Evolutionary conservation across 2,113 vertebrate genomes (phyloP).

Genomic region (Microcebus tavaratra): DNA sequence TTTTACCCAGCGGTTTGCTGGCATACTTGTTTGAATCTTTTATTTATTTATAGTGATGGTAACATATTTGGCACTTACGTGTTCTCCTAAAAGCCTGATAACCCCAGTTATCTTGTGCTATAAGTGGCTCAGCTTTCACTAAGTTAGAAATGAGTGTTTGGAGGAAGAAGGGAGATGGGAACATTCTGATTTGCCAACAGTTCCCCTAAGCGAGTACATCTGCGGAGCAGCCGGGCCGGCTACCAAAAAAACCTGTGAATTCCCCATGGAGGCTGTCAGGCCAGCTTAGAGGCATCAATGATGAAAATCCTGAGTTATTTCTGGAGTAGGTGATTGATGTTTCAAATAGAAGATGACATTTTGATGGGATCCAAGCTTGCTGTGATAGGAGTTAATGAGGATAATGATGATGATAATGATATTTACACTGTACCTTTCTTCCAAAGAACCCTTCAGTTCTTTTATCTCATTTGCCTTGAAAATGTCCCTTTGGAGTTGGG

Average conservation of each 20-base stretch:
- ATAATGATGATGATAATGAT: slow-evolving; percentile 74
- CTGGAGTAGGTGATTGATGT: slow-evolving; percentile 74
- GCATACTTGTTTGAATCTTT: slow-evolving; percentile 20
- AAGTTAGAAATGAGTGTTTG: slow-evolving; percentile 42
- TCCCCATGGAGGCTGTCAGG: not conserved
- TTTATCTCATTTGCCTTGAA: slow-evolving; percentile 54
- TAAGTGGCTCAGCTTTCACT: slow-evolving; percentile 23
- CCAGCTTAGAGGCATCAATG: not conserved
- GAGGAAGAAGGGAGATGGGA: not conserved
- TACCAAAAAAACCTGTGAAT: not conserved
- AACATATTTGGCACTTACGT: slow-evolving; percentile 33
- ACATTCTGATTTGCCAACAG: not conserved
- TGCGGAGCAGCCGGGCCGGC: fast-evolving
- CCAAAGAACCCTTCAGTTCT: slow-evolving; percentile 34
- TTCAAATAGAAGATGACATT: slow-evolving; percentile 67
- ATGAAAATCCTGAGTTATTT: slow-evolving; percentile 72
- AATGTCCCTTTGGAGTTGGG: slow-evolving; percentile 40
- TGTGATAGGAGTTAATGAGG: slow-evolving; percentile 72
- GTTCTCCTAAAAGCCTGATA: slow-evolving; percentile 53
- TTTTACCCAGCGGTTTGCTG: slow-evolving; percentile 26
- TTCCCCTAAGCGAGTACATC: not conserved
- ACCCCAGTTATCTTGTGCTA: slow-evolving; percentile 37
- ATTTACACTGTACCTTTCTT: slow-evolving; percentile 59
- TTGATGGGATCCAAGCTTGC: slow-evolving; percentile 62
- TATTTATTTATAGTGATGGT: slow-evolving; percentile 69